These are phyloP conservation scores for Catostomus latipinnis DNA, from an alignment of 2,797 vertebrate genomes.

Conservation along the genomic window DNA sequence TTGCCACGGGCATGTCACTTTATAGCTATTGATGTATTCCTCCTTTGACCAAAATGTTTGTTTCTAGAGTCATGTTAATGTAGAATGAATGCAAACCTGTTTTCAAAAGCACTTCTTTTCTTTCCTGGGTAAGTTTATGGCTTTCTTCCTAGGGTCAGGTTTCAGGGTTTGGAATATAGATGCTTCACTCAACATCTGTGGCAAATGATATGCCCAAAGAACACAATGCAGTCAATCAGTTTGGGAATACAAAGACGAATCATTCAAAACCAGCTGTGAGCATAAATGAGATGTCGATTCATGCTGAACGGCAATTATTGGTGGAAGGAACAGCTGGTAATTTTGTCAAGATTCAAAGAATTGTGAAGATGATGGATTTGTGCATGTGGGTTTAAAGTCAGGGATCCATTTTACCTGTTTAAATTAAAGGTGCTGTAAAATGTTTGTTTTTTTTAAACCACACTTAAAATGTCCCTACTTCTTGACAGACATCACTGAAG, in stretches of 20 bases:
- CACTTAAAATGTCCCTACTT: no score
- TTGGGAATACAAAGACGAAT: background rate
- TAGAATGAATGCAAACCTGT: background rate
- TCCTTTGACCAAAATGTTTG: background rate
- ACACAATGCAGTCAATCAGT: background rate
- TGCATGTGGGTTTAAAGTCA: background rate
- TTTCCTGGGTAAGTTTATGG: background rate
- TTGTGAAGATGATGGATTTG: background rate
- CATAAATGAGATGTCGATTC: slow-evolving; percentile 18
- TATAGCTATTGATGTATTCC: slow-evolving; percentile 38
- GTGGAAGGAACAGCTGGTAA: slow-evolving; percentile 15
- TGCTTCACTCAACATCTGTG: background rate
- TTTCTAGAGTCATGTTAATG: slow-evolving; percentile 10
- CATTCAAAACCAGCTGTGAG: slow-evolving; percentile 20
- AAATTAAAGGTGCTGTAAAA: background rate
- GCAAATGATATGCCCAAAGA: no score
- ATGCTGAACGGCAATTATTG: slow-evolving; percentile 25
- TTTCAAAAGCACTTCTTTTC: background rate
- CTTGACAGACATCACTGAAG: no score
- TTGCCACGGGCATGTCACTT: slow-evolving; percentile 39
- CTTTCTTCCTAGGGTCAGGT: background rate
- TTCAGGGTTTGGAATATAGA: slow-evolving; percentile 8
- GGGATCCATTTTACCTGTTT: background rate
- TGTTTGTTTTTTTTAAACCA: background rate
- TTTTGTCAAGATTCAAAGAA: background rate